Base-by-base conservation (phyloP, 2,797 vertebrate genomes). In the Chanos chanos region DNA sequence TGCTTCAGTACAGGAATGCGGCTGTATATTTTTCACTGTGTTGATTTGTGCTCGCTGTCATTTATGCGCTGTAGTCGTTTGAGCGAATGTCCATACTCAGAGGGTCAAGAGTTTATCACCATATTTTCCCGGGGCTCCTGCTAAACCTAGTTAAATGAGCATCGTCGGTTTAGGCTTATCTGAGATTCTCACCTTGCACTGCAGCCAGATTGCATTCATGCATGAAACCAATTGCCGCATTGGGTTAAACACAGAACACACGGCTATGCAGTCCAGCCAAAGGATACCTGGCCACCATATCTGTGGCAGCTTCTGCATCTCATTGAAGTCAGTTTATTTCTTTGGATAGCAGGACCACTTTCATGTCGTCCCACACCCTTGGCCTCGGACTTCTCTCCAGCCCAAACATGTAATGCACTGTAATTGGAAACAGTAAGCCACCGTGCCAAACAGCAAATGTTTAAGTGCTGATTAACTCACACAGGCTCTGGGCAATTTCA, bases 101-200 rank as follows among this genome's bases (percentile, higher is more conserved):
- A 31, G 58, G 36, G 47, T 51, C 10, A 53, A 28, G 45, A 45
- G 39, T 28, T 53, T 53, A 12, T 2, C 1, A 19, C 36, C 15
- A 1, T 34, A 37, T 7, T 3, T 18, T 28, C 25, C 27, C 31
- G 21, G 1, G 6, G 10, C n/a, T 28, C 9, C 27, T 1, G 25
- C 30, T 31, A 37, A 36, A 31, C 12, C 21, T 16, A 36, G 33
- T 7, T 1, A 1, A 54, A 27, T 45, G 21, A 9, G 7, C 13
- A 41, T 37, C 54, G 61, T 63, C 40, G 45, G 28, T 63, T 63
- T 44, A 39, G 33, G 21, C 40, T 63, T 54, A 63, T 63, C 61
- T 47, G 50, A 16, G 24, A 28, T 0, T 41, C 31, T 63, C 50
- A 63, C 37, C 50, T 63, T 63, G 61, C 30, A 47, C 61, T 54